Evolutionary conservation across 2,888 invertebrate species (phyloP), one percentile per base, ranked within the genome.

Genomic region (Drosophila dives): DNA sequence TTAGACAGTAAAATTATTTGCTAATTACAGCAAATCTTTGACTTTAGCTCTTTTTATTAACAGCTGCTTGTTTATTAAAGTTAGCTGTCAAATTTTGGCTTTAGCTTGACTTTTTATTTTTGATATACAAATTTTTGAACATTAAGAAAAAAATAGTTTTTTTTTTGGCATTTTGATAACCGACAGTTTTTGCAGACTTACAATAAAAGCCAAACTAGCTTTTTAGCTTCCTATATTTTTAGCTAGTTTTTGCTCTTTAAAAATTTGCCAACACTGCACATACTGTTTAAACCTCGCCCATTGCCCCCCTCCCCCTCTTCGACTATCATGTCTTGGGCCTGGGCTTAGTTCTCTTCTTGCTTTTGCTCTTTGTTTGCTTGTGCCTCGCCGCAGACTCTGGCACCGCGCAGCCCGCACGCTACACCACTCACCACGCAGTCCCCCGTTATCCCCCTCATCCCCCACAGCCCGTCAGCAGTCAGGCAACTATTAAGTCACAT

Each of bases 401-500:
- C 23, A 36, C n/a, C 32, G 42, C 45, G 32, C 60, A 23, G 36
- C 34, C 17, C 51, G 11, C 26, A 12, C 11, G 49, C 3, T 29
- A 29, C 29, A 29, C 17, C 33, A 7, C 29, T 29, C 29, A 34
- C 3, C 23, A 15, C 26, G 29, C 29, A 6, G 29, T 15, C 6
- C 20, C 15, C 23, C 2, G n/a, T 1, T 48, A 10, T 32, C 11
- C 45, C 53, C 15, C 29, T 6, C 12, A 2, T 8, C 1, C n/a
- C 11, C 23, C 59, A 1, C 32, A 34, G 12, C 59, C 12, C 38
- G 38, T 23, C 59, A 68, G 64, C 75, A 70, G 80, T 75, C 75
- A 61, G 77, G 74, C 87, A 83, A 86, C 86, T 90, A 86, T 90
- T 85, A 84, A 90, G 90, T 90, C 89, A 89, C 90, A 89, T 90